Evolutionary conservation across 2,888 invertebrate genomes (phyloP).

Genomic region (Megastigmus dorsalis): DNA sequence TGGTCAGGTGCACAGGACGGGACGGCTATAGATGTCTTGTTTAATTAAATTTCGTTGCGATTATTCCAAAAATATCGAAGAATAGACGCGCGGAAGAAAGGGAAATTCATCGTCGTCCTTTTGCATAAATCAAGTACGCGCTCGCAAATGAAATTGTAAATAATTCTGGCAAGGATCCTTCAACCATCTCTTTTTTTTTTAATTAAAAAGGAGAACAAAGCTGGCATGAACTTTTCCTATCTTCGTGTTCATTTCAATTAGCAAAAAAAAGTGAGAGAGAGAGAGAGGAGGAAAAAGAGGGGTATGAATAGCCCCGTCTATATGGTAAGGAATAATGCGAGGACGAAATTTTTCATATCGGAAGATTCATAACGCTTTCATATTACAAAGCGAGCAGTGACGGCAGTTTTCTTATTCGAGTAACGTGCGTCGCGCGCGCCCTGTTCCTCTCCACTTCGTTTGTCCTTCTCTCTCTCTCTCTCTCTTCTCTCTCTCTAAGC

Average conservation of each 20-base stretch:
- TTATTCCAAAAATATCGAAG: too few relatives aligned
- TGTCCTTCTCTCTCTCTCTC: slow-evolving; percentile 35
- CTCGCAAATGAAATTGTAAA: slow-evolving; percentile 17
- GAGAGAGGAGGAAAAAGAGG: slow-evolving; percentile 37
- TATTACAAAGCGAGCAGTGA: slow-evolving; percentile 37
- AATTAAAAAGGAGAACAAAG: slow-evolving; percentile 34
- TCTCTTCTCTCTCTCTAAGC: too few relatives aligned
- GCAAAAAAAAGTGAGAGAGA: slow-evolving; percentile 59
- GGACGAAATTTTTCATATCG: slow-evolving; percentile 47
- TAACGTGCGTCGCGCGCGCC: slow-evolving; percentile 41
- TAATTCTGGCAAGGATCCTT: background rate
- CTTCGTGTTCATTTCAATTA: slow-evolving; percentile 31
- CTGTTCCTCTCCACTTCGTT: slow-evolving; percentile 32
- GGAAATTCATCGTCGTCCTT: too few relatives aligned
- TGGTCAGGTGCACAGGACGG: too few relatives aligned
- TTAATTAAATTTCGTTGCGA: too few relatives aligned
- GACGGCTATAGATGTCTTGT: too few relatives aligned
- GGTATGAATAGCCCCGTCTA: slow-evolving; percentile 10
- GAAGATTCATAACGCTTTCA: slow-evolving; percentile 50
- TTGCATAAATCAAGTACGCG: background rate
- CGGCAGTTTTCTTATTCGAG: slow-evolving; percentile 46
- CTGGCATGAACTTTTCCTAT: background rate
- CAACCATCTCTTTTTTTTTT: too few relatives aligned
- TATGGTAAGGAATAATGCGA: slow-evolving; percentile 29
- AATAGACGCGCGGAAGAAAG: too few relatives aligned